Percentiles rank a stretch among this genome's conserved stretches.
phyloP scores from a whole-genome alignment of 2,113 vertebrate species.

The Mionectes macconnelli region DNA sequence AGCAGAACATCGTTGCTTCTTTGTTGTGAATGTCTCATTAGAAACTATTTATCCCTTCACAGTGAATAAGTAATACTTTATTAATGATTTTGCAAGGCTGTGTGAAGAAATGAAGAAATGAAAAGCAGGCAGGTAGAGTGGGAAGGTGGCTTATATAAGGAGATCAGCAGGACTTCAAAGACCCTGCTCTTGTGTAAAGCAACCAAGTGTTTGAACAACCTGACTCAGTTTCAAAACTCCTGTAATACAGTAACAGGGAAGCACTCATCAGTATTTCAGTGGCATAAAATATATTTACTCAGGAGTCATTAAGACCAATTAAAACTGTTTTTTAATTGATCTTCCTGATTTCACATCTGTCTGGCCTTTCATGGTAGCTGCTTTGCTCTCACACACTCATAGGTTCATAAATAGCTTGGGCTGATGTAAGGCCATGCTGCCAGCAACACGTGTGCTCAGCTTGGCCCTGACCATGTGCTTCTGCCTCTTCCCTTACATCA shows the following conservation, averaged over 20 bases:
- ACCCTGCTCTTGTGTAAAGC: not conserved
- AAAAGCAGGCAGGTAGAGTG: not conserved
- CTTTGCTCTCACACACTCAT: not conserved
- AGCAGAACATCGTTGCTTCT: not conserved
- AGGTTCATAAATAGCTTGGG: not conserved
- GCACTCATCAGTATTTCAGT: not conserved
- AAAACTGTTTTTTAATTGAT: not conserved
- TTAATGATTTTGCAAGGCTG: not conserved
- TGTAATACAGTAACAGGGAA: not conserved
- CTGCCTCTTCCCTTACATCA: not conserved
- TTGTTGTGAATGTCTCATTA: not conserved
- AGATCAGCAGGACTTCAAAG: not conserved
- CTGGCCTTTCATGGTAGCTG: not conserved
- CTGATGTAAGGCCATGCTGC: not conserved
- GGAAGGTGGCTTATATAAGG: not conserved
- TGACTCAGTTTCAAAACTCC: not conserved
- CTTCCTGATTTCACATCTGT: not conserved
- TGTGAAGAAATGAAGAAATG: slow-evolving; percentile 30
- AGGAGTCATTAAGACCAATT: not conserved
- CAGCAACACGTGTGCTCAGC: not conserved
- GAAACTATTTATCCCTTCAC: not conserved
- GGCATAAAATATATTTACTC: not conserved
- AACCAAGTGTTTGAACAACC: not conserved
- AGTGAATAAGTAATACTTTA: not conserved
- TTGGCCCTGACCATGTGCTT: not conserved